Percentiles rank a stretch among this genome's conserved stretches.
These are phyloP conservation scores for Chrysogorgia sp. DNA, from an alignment of 92 coral and sea anemone genomes.

Conservation along the genomic window DNA sequence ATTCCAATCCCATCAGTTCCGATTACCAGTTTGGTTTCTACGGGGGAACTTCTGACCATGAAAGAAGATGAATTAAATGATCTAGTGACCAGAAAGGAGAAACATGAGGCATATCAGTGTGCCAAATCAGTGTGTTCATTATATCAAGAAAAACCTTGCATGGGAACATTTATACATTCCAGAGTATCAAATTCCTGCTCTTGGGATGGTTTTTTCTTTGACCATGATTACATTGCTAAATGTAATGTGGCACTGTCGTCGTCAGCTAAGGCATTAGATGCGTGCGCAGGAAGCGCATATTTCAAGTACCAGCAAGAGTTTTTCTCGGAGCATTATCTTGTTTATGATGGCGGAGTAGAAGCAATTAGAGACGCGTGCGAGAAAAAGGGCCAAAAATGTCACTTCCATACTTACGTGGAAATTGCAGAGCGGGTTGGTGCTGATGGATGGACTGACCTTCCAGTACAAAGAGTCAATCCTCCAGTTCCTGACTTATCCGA, in stretches of 20 bases:
- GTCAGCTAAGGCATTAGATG: conserved; percentile 31
- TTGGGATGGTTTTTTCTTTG: conserved; percentile 46
- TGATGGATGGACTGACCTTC: conserved; percentile 45
- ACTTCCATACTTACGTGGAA: neutral
- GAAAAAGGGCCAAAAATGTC: conserved; percentile 26
- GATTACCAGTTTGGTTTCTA: conserved; percentile 15
- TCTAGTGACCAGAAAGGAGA: neutral
- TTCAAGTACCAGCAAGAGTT: conserved; percentile 45
- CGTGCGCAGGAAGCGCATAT: conserved; percentile 43
- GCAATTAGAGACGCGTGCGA: conserved; percentile 37
- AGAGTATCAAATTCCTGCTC: conserved; percentile 30
- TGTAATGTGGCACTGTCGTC: conserved; percentile 36
- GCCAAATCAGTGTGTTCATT: conserved; percentile 15
- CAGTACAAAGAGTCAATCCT: conserved; percentile 11
- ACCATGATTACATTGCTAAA: conserved; percentile 34
- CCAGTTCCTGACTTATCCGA: conserved; percentile 23
- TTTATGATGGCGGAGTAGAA: conserved; percentile 45
- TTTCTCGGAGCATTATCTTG: conserved; percentile 36
- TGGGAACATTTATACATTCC: conserved; percentile 36
- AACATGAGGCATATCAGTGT: conserved; percentile 34
- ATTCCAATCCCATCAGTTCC: conserved; percentile 46
- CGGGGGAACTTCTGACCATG: conserved; percentile 6
- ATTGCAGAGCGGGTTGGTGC: conserved; percentile 9
- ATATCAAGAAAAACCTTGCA: conserved; percentile 40
- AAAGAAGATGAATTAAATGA: conserved; percentile 13